Evolutionary conservation across 2,113 vertebrate genomes (phyloP).

Genomic region (Eptatretus burgeri): DNA sequence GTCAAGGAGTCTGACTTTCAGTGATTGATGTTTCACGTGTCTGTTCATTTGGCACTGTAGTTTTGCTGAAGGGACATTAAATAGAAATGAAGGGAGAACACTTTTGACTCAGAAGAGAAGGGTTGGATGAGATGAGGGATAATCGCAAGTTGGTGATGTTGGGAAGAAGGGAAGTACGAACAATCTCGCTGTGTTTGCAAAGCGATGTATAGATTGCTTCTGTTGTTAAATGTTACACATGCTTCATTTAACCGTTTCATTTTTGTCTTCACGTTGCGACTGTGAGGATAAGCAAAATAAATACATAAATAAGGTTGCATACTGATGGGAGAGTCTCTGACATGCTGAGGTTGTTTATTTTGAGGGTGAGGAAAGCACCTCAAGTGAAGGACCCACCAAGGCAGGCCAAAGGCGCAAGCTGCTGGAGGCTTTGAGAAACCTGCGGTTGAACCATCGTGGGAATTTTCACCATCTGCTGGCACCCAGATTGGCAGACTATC

Average conservation of each 20-base stretch:
- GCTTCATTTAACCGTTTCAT: neutral
- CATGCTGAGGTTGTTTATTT: slow-evolving; percentile 19
- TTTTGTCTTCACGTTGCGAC: neutral
- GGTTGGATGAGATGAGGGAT: neutral
- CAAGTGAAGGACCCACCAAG: slow-evolving; percentile 25
- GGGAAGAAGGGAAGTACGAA: no score
- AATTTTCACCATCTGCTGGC: slow-evolving; percentile 84
- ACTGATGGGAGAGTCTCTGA: slow-evolving; percentile 5
- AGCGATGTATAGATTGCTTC: no score
- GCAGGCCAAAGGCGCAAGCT: slow-evolving; percentile 46
- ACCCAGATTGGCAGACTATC: slow-evolving; percentile 56
- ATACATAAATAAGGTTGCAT: neutral
- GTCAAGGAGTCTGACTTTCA: neutral
- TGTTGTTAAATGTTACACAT: neutral
- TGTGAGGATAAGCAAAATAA: neutral
- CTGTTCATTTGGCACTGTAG: neutral
- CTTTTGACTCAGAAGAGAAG: neutral
- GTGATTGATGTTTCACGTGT: neutral
- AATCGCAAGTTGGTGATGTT: no score
- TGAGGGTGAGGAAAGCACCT: slow-evolving; percentile 25
- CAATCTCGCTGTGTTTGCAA: no score
- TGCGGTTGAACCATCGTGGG: slow-evolving; percentile 87
- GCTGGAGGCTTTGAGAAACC: slow-evolving; percentile 77
- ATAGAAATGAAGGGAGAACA: no score
- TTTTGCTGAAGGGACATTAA: neutral